Evolutionary conservation across 2,797 vertebrate genomes (phyloP).

Genomic region (Rhyacichthys aspro): DNA sequence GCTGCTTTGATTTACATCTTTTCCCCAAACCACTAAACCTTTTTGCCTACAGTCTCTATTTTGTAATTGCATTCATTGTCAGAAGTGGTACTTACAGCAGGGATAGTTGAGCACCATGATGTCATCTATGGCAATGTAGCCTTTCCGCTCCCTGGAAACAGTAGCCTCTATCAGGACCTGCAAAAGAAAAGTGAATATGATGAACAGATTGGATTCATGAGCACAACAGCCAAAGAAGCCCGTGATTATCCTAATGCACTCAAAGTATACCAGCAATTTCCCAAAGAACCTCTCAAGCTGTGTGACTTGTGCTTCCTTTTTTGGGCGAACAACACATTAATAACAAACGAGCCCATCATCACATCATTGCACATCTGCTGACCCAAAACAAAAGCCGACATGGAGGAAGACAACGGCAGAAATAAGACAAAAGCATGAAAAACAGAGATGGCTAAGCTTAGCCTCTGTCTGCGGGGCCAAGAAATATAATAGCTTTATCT

Average conservation of each 20-base stretch:
- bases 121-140: conserved; percentile 95
- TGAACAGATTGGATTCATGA: conserved; percentile 34
- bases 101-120: conserved; percentile 96
- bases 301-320: conserved; percentile 15
- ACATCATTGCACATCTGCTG: conserved; percentile 52
- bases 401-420: conserved; percentile 33
- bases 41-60: conserved; percentile 19
- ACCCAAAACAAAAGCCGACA: conserved; percentile 52
- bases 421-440: conserved; percentile 45
- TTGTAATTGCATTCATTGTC: conserved; percentile 46
- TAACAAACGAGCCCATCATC: conserved; percentile 45
- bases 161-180: conserved; percentile 95
- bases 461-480: conserved; percentile 58
- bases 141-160: conserved; percentile 87
- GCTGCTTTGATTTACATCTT: conserved; percentile 42
- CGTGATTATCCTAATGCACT: conserved; percentile 29
- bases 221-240: conserved; percentile 11
- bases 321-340: conserved; percentile 53
- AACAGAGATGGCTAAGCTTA: conserved; percentile 56
- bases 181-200: conserved; percentile 49
- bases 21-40: conserved; percentile 15
- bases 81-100: conserved; percentile 89
- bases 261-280: conserved; percentile 24
- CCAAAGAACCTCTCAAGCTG: conserved; percentile 13
- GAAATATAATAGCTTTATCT: conserved; percentile 78